Percentiles rank a stretch among this genome's conserved stretches.
Conservation (phyloP, 1,140 invertebrate species). For the Diabrotica undecimpunctata region DNA sequence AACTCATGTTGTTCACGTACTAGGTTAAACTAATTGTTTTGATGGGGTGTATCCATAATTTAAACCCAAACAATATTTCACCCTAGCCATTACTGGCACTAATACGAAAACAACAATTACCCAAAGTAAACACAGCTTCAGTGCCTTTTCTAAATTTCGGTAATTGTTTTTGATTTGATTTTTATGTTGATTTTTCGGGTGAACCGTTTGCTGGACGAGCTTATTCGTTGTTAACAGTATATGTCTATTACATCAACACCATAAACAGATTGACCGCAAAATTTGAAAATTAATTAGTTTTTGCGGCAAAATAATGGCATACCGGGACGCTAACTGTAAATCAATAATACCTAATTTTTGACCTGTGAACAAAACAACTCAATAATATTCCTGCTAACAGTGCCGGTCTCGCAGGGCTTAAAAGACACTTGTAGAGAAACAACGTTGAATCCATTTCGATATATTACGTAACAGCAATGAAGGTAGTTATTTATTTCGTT, state of each 20-base stretch:
- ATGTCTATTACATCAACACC: slow-evolving; percentile 2
- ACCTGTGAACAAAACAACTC: neutral
- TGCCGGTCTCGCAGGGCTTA: neutral
- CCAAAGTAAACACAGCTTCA: too few species aligned
- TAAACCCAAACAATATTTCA: too few species aligned
- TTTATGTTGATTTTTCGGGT: neutral
- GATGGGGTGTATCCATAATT: too few species aligned
- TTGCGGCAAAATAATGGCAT: neutral
- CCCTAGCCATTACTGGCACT: too few species aligned
- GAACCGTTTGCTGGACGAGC: neutral
- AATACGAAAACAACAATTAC: too few species aligned
- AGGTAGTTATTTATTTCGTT: too few species aligned
- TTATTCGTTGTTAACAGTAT: neutral
- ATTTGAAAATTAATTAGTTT: slow-evolving; percentile 3
- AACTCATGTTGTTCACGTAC: too few species aligned
- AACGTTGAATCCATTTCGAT: too few species aligned
- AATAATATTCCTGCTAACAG: neutral
- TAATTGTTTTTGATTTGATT: too few species aligned
- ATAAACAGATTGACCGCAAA: slow-evolving; percentile 2
- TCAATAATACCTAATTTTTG: slow-evolving; percentile 1
- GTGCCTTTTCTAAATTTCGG: too few species aligned
- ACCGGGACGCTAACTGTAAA: neutral
- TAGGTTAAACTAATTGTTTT: too few species aligned
- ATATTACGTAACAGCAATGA: too few species aligned
- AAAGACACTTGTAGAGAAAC: neutral